phyloP scores from a whole-genome alignment of 2,888 invertebrate genomes.

The Leptothorax acervorum region DNA sequence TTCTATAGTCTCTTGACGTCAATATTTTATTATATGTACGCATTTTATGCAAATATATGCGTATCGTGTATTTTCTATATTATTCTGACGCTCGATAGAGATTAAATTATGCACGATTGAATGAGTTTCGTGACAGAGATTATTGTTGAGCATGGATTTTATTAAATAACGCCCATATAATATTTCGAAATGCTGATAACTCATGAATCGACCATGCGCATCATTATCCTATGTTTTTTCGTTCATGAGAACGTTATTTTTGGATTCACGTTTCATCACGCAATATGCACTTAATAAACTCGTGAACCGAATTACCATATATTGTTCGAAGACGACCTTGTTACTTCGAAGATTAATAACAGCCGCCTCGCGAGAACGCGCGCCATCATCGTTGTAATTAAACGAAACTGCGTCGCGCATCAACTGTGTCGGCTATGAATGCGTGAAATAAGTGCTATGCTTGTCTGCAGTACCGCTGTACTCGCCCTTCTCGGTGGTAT shows the following conservation, averaged over 20 bases:
- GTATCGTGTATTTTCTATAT: slow-evolving; percentile 20
- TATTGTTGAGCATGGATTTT: slow-evolving; percentile 22
- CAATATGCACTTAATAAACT: slow-evolving; percentile 21
- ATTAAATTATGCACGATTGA: slow-evolving; percentile 37
- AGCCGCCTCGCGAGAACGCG: not conserved
- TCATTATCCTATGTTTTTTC: not conserved
- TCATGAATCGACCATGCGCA: not conserved
- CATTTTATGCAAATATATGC: slow-evolving; percentile 23
- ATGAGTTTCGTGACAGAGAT: slow-evolving; percentile 21
- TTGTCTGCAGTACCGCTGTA: not conserved
- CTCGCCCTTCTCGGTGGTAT: not conserved
- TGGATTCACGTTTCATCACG: not conserved
- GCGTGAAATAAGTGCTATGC: slow-evolving; percentile 45
- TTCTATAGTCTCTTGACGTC: not conserved
- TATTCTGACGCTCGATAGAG: slow-evolving; percentile 16
- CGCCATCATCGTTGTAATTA: slow-evolving; percentile 40
- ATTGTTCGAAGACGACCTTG: not conserved
- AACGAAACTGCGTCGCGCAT: slow-evolving; percentile 43
- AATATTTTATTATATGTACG: not conserved
- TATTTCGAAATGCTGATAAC: slow-evolving; percentile 26
- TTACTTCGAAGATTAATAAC: slow-evolving; percentile 35
- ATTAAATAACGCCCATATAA: not conserved
- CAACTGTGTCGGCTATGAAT: slow-evolving; percentile 31
- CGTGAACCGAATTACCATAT: slow-evolving; percentile 13
- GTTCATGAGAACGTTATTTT: not conserved